Evolutionary conservation across 2,888 invertebrate species (phyloP).

Genomic region (Andricus curvator): DNA sequence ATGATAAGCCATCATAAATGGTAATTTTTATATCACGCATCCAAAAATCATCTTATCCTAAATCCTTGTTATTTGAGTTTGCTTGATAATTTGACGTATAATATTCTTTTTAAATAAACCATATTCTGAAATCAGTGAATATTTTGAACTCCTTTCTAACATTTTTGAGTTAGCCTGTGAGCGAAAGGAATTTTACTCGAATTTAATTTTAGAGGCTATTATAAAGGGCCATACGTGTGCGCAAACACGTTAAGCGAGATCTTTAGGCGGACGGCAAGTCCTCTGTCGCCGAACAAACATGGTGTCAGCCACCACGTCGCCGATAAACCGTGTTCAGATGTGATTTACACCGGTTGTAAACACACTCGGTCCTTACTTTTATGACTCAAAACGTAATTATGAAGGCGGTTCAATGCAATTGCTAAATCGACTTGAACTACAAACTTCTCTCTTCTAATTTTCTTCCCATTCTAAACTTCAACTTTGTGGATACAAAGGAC

Average conservation of each 20-base stretch:
- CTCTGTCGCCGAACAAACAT: constrained; percentile 50
- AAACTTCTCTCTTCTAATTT: not conserved
- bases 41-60: no score
- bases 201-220: constrained; percentile 44
- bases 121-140: no score
- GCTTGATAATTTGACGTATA: no score
- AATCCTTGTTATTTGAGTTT: no score
- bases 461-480: not conserved
- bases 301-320: constrained; percentile 48
- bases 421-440: not conserved
- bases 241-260: constrained; percentile 54
- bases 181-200: not conserved
- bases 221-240: constrained; percentile 54
- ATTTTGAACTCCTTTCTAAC: no score
- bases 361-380: constrained; percentile 1
- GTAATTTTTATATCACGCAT: no score
- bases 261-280: constrained; percentile 51
- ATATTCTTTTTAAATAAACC: no score
- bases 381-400: constrained; percentile 19
- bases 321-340: constrained; percentile 50
- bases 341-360: constrained; percentile 45
- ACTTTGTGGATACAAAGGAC: no score
- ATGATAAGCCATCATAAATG: not conserved
- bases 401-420: not conserved
- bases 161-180: no score